Conservation (phyloP, 2,888 invertebrate genomes). For the Nomada ferruginata region DNA sequence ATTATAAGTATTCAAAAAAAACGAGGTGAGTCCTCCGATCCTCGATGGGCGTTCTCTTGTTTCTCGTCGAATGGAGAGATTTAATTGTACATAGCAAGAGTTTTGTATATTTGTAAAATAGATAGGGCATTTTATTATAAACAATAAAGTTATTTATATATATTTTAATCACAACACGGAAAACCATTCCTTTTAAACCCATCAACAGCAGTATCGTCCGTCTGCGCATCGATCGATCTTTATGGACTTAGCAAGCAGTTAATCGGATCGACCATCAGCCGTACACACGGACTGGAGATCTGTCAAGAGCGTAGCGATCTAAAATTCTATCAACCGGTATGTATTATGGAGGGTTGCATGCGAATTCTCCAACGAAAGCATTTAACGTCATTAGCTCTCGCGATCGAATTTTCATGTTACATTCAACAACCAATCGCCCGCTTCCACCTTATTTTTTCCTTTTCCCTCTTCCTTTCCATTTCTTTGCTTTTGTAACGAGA, state of each 20-base stretch:
- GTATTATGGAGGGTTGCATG: conserved; percentile 47
- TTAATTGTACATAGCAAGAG: conserved; percentile 77
- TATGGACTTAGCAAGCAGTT: not conserved
- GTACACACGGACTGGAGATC: not conserved
- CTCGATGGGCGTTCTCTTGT: conserved; percentile 66
- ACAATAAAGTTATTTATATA: conserved; percentile 82
- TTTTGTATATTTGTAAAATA: conserved; percentile 82
- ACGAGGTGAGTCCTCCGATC: conserved; percentile 35
- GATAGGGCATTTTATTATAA: conserved; percentile 81
- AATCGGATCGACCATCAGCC: conserved; percentile 22
- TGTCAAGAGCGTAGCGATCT: conserved; percentile 29
- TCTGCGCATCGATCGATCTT: not conserved
- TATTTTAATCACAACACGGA: conserved; percentile 77
- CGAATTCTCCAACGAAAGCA: conserved; percentile 17
- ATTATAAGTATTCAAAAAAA: conserved; percentile 27
- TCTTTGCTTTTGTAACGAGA: not conserved
- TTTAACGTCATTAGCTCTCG: conserved; percentile 44
- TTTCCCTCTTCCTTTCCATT: not conserved
- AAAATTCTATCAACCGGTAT: conserved; percentile 58
- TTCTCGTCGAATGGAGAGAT: conserved; percentile 72
- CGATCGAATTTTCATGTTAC: not conserved
- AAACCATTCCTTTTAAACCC: conserved; percentile 44
- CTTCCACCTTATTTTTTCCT: not conserved
- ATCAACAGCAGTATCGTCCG: not conserved
- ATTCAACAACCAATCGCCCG: not conserved